phyloP scores from a whole-genome alignment of 1,140 invertebrate genomes.

The Musca domestica region DNA sequence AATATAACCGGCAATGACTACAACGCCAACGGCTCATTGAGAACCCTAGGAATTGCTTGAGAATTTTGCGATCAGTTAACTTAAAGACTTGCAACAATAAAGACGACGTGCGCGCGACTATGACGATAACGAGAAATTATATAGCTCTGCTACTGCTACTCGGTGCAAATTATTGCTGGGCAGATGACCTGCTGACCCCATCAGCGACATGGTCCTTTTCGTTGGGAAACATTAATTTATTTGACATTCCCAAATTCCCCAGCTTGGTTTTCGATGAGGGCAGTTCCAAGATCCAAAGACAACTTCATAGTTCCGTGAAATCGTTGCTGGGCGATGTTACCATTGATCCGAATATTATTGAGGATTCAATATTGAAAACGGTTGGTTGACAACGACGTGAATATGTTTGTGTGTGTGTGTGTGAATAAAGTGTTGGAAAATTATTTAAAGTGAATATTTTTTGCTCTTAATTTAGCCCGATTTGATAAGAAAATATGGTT shows the following conservation, averaged over 20 bases:
- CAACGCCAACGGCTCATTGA: too few relatives aligned
- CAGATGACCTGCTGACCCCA: not conserved
- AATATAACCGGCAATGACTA: too few relatives aligned
- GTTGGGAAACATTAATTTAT: slow-evolving; percentile 36
- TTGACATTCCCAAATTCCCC: slow-evolving; percentile 34
- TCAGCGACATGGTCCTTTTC: slow-evolving; percentile 28
- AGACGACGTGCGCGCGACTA: not conserved
- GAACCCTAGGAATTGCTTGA: too few relatives aligned
- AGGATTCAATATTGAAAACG: slow-evolving; percentile 42
- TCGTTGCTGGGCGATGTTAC: not conserved
- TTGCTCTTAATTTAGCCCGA: slow-evolving; percentile 54
- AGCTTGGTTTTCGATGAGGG: not conserved
- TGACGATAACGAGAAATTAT: not conserved
- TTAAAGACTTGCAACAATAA: not conserved
- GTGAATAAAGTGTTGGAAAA: not conserved
- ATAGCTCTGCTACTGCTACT: not conserved
- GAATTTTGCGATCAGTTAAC: slow-evolving; percentile 23
- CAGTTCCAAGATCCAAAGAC: not conserved
- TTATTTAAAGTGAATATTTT: not conserved
- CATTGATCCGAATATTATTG: slow-evolving; percentile 42
- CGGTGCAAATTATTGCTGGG: not conserved
- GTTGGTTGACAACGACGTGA: slow-evolving; percentile 30
- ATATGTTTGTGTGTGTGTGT: not conserved
- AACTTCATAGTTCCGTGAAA: not conserved
- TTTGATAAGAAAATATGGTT: slow-evolving; percentile 62